Evolutionary conservation across 2,797 vertebrate species (phyloP), one percentile per base, ranked within the genome.

Genomic region (Oreochromis grahami): DNA sequence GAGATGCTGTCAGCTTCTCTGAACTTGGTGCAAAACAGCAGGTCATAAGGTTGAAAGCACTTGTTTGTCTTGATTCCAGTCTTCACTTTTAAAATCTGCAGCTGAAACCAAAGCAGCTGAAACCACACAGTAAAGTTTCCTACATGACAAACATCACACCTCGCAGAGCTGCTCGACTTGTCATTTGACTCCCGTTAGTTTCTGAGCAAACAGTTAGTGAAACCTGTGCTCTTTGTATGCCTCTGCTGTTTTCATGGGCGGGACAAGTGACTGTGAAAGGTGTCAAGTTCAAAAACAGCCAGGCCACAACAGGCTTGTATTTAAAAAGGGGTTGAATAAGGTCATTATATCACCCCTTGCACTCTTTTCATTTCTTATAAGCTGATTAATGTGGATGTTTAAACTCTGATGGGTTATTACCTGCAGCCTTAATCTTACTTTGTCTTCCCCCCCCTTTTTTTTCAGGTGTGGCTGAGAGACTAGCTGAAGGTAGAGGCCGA

Each of bases 391-490:
- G 79, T 52, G 63, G 68, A 70, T 29, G 38, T 79, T 63, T 50
- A 14, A 58, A 41, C 11, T 60, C 19, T 45, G 14, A 70, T 55
- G 26, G 53, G 13, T 87, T 79, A 11, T 38, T 29, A 29, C 13
- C 32, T 55, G 51, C 26, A 26, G 9, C 3, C 63, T 90, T 82
- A 48, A 77, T 63, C 55, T 36, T 8, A 14, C 78, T 48, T n/a
- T 24, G 1, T 85, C 52, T 80, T 4, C 15, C 9, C 15, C 1
- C 58, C 36, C 4, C 36, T 9, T 77, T 13, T 26, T 89, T 45
- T 21, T 2, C 91, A 96, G 96, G 94, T 95, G 94, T 72, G 68
- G 68, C 24, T 90, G 91, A 26, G 24, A 48, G 65, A 72, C 41
- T 72, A 48, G 41, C 41, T 72, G 65, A 45, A 48, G 65, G 41